Conservation (phyloP, 2,113 vertebrate genomes). For the Anseranas semipalmata region DNA sequence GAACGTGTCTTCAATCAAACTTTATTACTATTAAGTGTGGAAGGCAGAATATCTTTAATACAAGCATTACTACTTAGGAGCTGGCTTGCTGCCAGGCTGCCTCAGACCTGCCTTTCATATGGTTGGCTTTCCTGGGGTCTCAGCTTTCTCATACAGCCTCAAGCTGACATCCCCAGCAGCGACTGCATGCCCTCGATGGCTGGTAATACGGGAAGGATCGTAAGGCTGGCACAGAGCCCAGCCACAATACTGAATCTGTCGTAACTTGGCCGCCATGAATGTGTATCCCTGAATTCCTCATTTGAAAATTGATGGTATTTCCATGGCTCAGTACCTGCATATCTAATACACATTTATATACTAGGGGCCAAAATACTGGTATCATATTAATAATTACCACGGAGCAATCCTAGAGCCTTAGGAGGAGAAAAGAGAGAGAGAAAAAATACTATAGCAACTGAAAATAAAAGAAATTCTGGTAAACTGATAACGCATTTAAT, state of each 20-base stretch:
- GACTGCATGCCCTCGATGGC: not conserved
- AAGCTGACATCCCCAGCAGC: not conserved
- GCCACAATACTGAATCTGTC: not conserved
- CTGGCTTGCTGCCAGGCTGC: conserved; percentile 40
- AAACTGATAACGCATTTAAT: not conserved
- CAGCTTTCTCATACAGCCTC: not conserved
- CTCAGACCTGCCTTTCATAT: not conserved
- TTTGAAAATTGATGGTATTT: conserved; percentile 23
- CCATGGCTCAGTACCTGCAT: not conserved
- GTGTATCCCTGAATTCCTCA: not conserved
- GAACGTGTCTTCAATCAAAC: conserved; percentile 48
- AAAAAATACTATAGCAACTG: not conserved
- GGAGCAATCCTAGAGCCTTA: not conserved
- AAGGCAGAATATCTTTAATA: conserved; percentile 40
- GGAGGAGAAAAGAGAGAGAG: not conserved
- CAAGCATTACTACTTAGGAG: not conserved
- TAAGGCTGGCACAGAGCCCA: conserved; percentile 8
- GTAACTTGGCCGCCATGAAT: not conserved
- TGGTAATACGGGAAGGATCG: not conserved
- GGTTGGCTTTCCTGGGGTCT: conserved; percentile 6
- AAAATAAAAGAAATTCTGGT: not conserved
- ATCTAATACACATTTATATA: not conserved
- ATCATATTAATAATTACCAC: not conserved
- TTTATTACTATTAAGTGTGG: conserved; percentile 29
- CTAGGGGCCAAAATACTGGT: not conserved